phyloP scores from a whole-genome alignment of 35 echinoderm and acorn worm genomes.

The Apostichopus parvimensis region DNA sequence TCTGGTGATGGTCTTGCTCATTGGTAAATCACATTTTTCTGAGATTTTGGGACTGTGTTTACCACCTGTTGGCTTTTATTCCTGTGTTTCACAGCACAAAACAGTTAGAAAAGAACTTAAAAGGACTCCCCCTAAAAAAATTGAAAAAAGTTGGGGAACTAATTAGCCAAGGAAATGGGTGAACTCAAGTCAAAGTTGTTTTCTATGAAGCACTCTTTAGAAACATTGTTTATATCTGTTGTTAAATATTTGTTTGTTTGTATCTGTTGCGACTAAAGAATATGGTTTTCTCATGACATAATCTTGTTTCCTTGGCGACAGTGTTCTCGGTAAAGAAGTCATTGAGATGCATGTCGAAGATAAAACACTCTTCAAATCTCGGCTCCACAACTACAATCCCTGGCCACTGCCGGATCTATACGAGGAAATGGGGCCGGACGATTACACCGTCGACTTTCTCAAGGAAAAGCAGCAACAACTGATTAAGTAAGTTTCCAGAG shows the following conservation, averaged over 20 bases:
- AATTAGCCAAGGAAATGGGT: too few relatives aligned
- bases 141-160: too few relatives aligned
- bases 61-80: too few relatives aligned
- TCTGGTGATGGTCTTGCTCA: too few relatives aligned
- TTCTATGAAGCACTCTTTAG: too few relatives aligned
- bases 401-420: constrained; percentile 54
- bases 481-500: neutral
- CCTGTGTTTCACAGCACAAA: too few relatives aligned
- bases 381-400: constrained; percentile 30
- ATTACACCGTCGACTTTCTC: constrained; percentile 12
- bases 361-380: constrained; percentile 42
- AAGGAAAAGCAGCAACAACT: constrained; percentile 18
- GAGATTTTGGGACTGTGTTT: too few relatives aligned
- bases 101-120: too few relatives aligned
- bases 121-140: too few relatives aligned
- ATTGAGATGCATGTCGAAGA: constrained; percentile 53
- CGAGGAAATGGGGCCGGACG: constrained; percentile 63
- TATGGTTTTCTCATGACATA: neutral
- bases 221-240: too few relatives aligned
- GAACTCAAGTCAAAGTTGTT: too few relatives aligned
- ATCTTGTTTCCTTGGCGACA: neutral
- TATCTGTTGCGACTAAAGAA: neutral
- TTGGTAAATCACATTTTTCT: too few relatives aligned
- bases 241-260: neutral
- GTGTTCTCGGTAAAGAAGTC: constrained; percentile 23